Base-by-base conservation (phyloP, 2,888 invertebrate genomes). In the Euspilapteryx auroguttella region DNA sequence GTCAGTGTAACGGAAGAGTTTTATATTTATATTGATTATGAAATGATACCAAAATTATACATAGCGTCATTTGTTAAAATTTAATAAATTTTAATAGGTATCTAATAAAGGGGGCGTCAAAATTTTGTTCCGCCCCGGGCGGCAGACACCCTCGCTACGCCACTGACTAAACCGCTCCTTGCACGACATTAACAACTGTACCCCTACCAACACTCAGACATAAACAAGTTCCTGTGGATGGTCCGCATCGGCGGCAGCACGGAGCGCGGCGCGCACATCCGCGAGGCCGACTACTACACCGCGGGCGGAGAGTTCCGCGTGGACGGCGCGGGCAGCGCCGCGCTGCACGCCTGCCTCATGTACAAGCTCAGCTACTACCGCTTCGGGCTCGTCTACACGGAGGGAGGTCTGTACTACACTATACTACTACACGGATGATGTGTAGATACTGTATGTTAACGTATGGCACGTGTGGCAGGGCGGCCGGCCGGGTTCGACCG, bases 181-280 rank as follows among this genome's bases (percentile, higher is more conserved):
- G 8, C 17, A 17, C 8, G 8, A 8, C 17, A 5, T 6, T 6
- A 6, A 17, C 17, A 8, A 6, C 5, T 17, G 8, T 17, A 8
- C 8, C 8, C 7, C 12, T 25, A 12, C 32, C 6, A 20, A 12
- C 17, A 11, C 8, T 0, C 61, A 90, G 91, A 98, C 61, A 97
- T 98, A 36, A 99, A 99, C 76, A 99, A 98, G 78, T 98, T 98
- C 76, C 80, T 99, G 37, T 98, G 98, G 98, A 99, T 98, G 98
- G 98, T 99, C 71, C 93, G 57, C 25, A 94, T 95, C 57, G 96
- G 97, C 41, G 96, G 97, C 39, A 94, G 94, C 54, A 97, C 97
- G 4, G 93, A 94, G 37, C 83, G 89, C 45, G 97, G 97, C 27
- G 86, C 87, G 21, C 94, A 97, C 61, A 98, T 98, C 47, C 91